Evolutionary conservation across 2,113 vertebrate species (phyloP), one percentile per base, ranked within the genome.

Genomic region (Colossoma macropomum): DNA sequence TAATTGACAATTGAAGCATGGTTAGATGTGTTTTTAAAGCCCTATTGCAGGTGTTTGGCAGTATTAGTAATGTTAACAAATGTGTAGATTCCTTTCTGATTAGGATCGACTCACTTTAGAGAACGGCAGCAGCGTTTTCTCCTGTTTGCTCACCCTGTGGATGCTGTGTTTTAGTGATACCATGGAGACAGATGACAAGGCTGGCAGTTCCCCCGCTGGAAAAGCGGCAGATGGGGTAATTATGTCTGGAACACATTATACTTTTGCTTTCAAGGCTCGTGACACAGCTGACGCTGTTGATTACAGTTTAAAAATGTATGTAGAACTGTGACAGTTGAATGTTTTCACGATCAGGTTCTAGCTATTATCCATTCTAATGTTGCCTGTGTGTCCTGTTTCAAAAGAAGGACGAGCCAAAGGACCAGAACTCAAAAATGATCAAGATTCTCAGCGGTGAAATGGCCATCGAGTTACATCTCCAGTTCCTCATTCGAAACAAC

Each of bases 401-500:
- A 70, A 82, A 98, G 97, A 97, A 96, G 85, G 95, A 96, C 50
- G 98, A 99, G 75, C 96, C 97, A 8, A 99, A 98, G 92, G 97
- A 99, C 91, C 97, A 99, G 95, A 99, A 97, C 75, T 96, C 97
- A 87, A 99, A 99, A 95, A 99, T 99, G 98, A 98, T 99, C 87
- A 99, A 98, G 93, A 99, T 99, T 91, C 94, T 99, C 77, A 99
- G 97, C 68, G 98, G 98, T 17, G 98, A 99, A 93, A 99, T 99
- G 98, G 97, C 97, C 63, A 99, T 99, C 83, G 98, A 99, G 84
- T 93, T 99, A 81, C 97, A 99, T 85, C 92, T 99, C 70, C 98
- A 99, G 89, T 99, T 99, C 92, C 95, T 99, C 91, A 99, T 99
- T 91, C 94, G 98, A 93, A 99, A 99, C 90, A 99, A 99, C 92